Evolutionary conservation across 1,140 invertebrate species (phyloP).

Genomic region (Asbolus verrucosus): DNA sequence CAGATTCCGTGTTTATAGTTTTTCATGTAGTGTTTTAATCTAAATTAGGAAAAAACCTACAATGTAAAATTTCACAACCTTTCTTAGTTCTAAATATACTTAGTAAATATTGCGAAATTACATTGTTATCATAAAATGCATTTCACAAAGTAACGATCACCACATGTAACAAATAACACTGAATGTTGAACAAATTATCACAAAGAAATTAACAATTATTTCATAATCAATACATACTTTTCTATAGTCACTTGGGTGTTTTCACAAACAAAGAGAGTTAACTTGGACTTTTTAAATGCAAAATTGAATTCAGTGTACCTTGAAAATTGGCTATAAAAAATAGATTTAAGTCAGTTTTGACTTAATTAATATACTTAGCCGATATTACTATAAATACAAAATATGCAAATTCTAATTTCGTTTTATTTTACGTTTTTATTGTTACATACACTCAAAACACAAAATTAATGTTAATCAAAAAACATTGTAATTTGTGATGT

Average conservation of each 20-base stretch:
- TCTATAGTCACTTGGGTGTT: background rate
- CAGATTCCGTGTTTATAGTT: background rate
- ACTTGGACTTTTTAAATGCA: no score
- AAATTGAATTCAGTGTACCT: background rate
- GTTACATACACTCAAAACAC: constrained; percentile 13
- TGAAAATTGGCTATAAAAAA: background rate
- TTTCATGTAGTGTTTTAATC: background rate
- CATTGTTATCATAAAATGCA: constrained; percentile 2
- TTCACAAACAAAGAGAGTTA: no score
- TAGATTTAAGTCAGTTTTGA: background rate
- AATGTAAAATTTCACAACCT: constrained; percentile 32
- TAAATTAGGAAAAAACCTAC: constrained; percentile 1
- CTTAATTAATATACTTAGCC: background rate
- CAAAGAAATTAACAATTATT: background rate
- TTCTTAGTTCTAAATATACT: constrained; percentile 13
- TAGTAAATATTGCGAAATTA: constrained; percentile 10
- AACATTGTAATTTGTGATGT: constrained; percentile 13
- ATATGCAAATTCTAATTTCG: background rate
- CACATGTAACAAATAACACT: constrained; percentile 32
- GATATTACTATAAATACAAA: background rate
- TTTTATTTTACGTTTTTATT: background rate
- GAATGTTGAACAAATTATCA: constrained; percentile 18
- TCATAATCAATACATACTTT: background rate
- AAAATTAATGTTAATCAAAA: background rate
- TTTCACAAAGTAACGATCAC: constrained; percentile 21